Evolutionary conservation across 2,797 vertebrate species (phyloP).

Genomic region (Tinamus major): DNA sequence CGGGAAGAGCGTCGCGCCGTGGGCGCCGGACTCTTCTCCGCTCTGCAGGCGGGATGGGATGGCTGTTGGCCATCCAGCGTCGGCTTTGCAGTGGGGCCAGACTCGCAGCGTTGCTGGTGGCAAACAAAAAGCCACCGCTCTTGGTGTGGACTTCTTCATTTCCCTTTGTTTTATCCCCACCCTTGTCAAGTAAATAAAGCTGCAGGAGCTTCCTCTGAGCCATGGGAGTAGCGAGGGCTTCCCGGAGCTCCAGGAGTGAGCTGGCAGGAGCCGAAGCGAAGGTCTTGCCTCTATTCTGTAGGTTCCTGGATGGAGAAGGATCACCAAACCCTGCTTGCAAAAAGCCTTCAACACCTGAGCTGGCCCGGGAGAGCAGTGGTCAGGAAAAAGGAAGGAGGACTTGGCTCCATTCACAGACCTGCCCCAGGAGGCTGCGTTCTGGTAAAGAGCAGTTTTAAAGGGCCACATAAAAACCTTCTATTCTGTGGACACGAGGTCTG

Average conservation of each 20-base stretch:
- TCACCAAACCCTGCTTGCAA: not conserved
- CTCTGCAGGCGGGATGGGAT: not conserved
- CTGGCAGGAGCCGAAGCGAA: not conserved
- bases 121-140: slow-evolving; percentile 43
- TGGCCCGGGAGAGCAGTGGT: not conserved
- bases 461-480: not conserved
- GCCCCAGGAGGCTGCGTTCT: not conserved
- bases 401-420: not conserved
- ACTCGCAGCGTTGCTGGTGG: not conserved
- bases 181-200: slow-evolving; percentile 41
- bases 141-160: slow-evolving; percentile 15
- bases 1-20: not conserved
- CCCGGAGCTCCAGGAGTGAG: not conserved
- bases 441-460: not conserved
- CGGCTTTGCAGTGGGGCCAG: slow-evolving; percentile 27
- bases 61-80: not conserved
- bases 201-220: not conserved
- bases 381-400: not conserved
- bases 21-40: not conserved
- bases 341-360: not conserved
- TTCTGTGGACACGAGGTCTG: not conserved
- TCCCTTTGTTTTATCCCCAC: slow-evolving; percentile 42
- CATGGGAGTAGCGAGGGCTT: not conserved
- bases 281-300: not conserved
- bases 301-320: not conserved